Evolutionary conservation across 1,140 invertebrate species (phyloP), one percentile per base, ranked within the genome.

Genomic region (Zaprionus kolodkinae): DNA sequence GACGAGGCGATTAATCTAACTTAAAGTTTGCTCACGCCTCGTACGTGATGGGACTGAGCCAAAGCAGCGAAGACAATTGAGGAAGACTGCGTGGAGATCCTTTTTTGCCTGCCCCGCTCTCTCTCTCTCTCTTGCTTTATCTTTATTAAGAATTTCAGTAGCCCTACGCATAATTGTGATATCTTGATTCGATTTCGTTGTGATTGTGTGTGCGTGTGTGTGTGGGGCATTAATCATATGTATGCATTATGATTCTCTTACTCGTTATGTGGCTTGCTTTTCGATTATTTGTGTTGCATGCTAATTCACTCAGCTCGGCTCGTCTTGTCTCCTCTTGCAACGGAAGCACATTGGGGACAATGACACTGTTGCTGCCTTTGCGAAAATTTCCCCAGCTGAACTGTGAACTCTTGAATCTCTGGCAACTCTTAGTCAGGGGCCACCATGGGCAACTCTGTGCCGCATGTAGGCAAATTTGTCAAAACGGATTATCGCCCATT

Each of bases 401-500:
- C 81, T 85, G 52, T 85, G 82, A 81, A 86, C 81, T 86, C 63
- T 85, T 85, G 82, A 86, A 61, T 25, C 35, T 11, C 45, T n/a
- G 15, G 43, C 48, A 10, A 45, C 54, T 38, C 30, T 40, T 5
- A 30, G 21, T 21, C 27, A 3, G 27, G 3, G 27, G 17, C 68
- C 65, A 66, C 60, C 60, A 66, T 30, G 52, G 52, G 43, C 81
- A 45, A 83, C 79, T 77, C 76, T 77, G 81, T 72, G 81, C n/a
- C 11, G 33, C 80, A 73, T 88, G 85, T 89, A 88, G 67, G 68
- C 83, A 85, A 91, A 91, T 91, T 91, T 91, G 88, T 91, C 88
- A 91, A 91, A 91, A 79, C 88, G 87, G 88, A 91, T 91, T 91
- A 91, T 91, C 88, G 80, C 88, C 88, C 80, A 91, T 91, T 91